phyloP scores from a whole-genome alignment of 2,888 invertebrate species.

The Macrosiphum euphorbiae region DNA sequence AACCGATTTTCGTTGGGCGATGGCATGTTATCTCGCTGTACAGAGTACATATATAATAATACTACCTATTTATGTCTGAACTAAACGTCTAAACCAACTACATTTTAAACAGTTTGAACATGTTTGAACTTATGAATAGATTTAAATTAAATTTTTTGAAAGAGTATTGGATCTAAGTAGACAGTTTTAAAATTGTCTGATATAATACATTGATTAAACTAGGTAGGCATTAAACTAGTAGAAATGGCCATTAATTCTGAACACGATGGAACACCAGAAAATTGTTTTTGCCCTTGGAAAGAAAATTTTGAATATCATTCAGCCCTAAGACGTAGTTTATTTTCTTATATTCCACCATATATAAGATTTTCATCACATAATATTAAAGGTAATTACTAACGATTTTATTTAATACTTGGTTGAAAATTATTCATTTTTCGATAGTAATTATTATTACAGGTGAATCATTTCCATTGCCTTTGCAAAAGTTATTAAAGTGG shows the following conservation, averaged over 20 bases:
- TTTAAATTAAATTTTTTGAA: not conserved
- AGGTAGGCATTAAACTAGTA: no score
- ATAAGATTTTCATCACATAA: slow-evolving; percentile 81
- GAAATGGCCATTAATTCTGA: slow-evolving; percentile 27
- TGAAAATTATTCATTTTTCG: not conserved
- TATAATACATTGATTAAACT: no score
- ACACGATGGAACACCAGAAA: slow-evolving; percentile 36
- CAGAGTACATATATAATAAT: no score
- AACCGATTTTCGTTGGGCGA: no score
- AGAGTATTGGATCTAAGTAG: no score
- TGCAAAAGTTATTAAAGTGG: slow-evolving; percentile 90
- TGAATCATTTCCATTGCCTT: slow-evolving; percentile 77
- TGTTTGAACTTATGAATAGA: not conserved
- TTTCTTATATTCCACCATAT: slow-evolving; percentile 89
- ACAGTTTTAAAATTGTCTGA: no score
- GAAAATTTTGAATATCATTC: slow-evolving; percentile 65
- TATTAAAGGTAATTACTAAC: slow-evolving; percentile 71
- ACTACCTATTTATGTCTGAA: no score
- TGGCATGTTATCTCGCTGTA: no score
- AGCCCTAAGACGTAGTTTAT: slow-evolving; percentile 75
- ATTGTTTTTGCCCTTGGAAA: slow-evolving; percentile 39
- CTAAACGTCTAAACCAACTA: not conserved
- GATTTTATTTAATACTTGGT: not conserved
- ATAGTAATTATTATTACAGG: slow-evolving; percentile 64
- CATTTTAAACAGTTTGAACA: not conserved